Base-by-base conservation (phyloP, 2,888 invertebrate species). In the Oscheius myriophilus region DNA sequence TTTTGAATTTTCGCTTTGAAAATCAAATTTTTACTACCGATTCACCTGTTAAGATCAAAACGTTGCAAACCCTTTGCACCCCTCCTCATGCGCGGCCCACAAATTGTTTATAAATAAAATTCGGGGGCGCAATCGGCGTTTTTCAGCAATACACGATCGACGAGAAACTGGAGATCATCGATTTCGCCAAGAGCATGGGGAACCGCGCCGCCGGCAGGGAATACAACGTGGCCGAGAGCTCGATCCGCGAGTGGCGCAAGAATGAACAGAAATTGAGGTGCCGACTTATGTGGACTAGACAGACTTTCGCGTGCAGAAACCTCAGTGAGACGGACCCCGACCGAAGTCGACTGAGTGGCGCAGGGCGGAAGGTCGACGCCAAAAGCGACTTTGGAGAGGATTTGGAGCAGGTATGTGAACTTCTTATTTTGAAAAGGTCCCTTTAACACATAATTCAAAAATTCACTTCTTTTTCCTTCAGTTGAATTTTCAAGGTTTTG, bases 211-310 rank as follows among this genome's bases (percentile, higher is more conserved):
- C 84, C 12, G 85, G 85, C 0, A 58, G 85, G 2, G 84, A 84
- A 65, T 85, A 78, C 74, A 85, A 82, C 61, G 85, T 85, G 41
- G 85, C 85, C 4, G 85, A 85, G 70, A 80, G 80, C 45, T 81
- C 81, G 39, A 85, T 85, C 43, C 64, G 85, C 46, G 85, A 85
- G 69, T 85, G 85, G 85, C 70, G 84, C 42, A 85, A 85, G 51
- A 85, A 85, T 69, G 85, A 85, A 67, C 71, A 70, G n/a, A 82
- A 79, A 63, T 67, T 85, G 21, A 72, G 83, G 80, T 79, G 39
- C 25, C n/a, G 53, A 33, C 26, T 49, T 49, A 49, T 45, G 2
- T 25, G 41, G 33, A 21, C 41, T 16, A 41, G 14, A n/a, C 41
- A 46, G 46, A 16, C 16, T 46, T 46, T 46, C 18, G 33, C 33